These are phyloP conservation scores for Limnothrissa miodon DNA, from an alignment of 2,113 vertebrate genomes.

Conservation along the genomic window DNA sequence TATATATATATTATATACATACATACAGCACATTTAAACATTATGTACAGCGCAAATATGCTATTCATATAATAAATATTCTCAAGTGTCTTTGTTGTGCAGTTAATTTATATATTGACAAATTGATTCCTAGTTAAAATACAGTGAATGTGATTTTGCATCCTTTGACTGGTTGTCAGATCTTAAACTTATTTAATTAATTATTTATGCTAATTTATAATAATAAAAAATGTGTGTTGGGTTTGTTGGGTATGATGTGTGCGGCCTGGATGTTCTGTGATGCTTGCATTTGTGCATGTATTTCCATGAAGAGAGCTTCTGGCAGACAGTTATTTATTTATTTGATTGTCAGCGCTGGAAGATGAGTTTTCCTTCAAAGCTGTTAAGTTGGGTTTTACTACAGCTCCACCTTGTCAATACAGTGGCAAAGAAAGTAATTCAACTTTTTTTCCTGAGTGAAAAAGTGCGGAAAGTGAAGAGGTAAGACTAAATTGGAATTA, in stretches of 20 bases:
- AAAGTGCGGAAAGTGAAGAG: slow-evolving; percentile 62
- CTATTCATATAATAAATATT: not conserved
- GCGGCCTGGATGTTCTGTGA: not conserved
- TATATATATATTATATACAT: not conserved
- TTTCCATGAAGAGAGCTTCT: not conserved
- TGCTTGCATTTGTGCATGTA: not conserved
- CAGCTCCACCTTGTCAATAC: not conserved
- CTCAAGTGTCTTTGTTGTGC: not conserved
- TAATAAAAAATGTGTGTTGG: not conserved
- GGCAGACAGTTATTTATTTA: not conserved
- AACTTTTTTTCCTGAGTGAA: slow-evolving; percentile 17
- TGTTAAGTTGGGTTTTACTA: slow-evolving; percentile 7
- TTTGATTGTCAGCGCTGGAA: not conserved
- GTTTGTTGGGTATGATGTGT: not conserved
- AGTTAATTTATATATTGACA: not conserved
- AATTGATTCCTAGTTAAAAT: not conserved
- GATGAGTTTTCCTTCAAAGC: not conserved
- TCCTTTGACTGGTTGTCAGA: not conserved
- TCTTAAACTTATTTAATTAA: too few relatives aligned
- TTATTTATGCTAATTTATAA: not conserved
- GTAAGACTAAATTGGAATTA: slow-evolving; percentile 76
- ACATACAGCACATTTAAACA: too few relatives aligned
- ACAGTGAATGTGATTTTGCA: not conserved
- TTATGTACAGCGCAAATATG: too few relatives aligned
- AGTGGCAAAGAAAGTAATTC: slow-evolving; percentile 23